Percentiles rank a stretch among this genome's conserved stretches.
phyloP scores from a whole-genome alignment of 1,140 invertebrate genomes.

The Drosophila paulistorum region DNA sequence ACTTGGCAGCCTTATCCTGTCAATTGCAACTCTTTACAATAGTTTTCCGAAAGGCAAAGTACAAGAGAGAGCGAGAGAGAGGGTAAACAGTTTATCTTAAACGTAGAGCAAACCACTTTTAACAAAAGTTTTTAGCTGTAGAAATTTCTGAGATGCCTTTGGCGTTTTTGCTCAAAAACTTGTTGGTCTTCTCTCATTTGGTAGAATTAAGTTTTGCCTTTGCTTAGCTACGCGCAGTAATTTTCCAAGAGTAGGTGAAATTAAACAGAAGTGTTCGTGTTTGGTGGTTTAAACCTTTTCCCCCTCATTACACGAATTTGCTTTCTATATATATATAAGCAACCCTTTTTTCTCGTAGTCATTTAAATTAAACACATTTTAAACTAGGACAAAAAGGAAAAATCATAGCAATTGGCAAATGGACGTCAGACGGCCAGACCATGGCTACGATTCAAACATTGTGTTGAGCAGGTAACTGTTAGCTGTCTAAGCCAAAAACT shows the following conservation, averaged over 20 bases:
- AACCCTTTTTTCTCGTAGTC: constrained; percentile 61
- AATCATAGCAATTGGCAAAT: constrained; percentile 56
- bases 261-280: background rate
- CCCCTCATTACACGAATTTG: constrained; percentile 41
- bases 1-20: constrained; percentile 5
- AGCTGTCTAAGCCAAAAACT: constrained; percentile 15
- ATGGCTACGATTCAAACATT: constrained; percentile 28
- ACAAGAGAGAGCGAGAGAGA: background rate
- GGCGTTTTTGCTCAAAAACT: constrained; percentile 34
- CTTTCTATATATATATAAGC: constrained; percentile 18
- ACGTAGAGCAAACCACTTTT: constrained; percentile 32
- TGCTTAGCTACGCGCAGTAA: background rate
- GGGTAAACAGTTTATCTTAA: constrained; percentile 26
- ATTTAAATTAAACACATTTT: constrained; percentile 79
- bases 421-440: constrained; percentile 27
- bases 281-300: background rate
- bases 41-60: background rate
- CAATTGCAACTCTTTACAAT: constrained; percentile 1
- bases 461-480: constrained; percentile 19
- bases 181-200: constrained; percentile 41
- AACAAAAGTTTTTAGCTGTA: constrained; percentile 27
- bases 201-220: constrained; percentile 28
- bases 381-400: constrained; percentile 49
- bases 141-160: constrained; percentile 25
- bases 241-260: constrained; percentile 7